Evolutionary conservation across 2,113 vertebrate species (phyloP), one percentile per base, ranked within the genome.

Genomic region (Benitochromis conjunctus): DNA sequence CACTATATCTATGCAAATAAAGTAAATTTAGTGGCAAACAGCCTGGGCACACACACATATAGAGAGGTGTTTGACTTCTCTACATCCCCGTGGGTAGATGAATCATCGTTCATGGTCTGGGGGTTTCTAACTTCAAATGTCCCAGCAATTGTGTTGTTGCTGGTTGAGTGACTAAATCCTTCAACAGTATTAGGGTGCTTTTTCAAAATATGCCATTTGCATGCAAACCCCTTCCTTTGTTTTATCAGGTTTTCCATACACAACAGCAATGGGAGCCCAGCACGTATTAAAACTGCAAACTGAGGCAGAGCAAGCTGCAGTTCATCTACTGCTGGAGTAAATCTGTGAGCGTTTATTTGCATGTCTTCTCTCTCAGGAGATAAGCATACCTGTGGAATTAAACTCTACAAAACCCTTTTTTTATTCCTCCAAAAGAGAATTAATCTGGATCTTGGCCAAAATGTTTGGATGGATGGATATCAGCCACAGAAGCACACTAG

Each of bases 311-410:
- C 4, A 18, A 76, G 57, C 82, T 2, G 60, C 29, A 31, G 53
- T 66, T 79, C 58, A 79, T 74, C 53, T 16, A n/a, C 48, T 53
- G 57, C 18, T 58, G 24, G 2, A 69, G 51, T 53, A 58, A 85
- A 82, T 34, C 36, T 76, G n/a, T 60, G 36, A 79, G 55, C 18
- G 10, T 80, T 43, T 64, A 36, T 90, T 19, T 69, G 66, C 54
- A 43, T 2, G 13, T 29, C 16, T 41, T 36, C 19, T 29, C 38
- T 53, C 71, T 66, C 34, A n/a, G 11, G 36, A 74, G 55, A 69
- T 71, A 74, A 80, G 56, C 53, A 38, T 26, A 84, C 69, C 62
- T 87, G 43, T 82, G 29, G 56, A 91, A 87, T 78, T 36, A 81
- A 81, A 83, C 66, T 71, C 57, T 55, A 11, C 34, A 53, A 69